A percentile compares a stretch with the other conserved stretches of the same genome.
Evolutionary conservation across 1,140 invertebrate species (phyloP).

Genomic region (Heliconius nattereri): DNA sequence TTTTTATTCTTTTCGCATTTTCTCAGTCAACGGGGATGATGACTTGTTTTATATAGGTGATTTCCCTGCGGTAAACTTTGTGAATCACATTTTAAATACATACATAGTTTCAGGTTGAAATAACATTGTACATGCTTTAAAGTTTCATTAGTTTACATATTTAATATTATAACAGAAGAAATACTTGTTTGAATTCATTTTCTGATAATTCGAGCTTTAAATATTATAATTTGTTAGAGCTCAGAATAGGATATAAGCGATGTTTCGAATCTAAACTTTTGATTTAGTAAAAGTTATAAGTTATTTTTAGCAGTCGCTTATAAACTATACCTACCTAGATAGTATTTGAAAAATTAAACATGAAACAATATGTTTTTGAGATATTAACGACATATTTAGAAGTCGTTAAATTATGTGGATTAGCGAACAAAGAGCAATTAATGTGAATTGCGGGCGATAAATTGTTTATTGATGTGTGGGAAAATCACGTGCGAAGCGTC

Average conservation of each 20-base stretch:
- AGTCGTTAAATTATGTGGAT: slow-evolving; percentile 28
- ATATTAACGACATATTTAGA: slow-evolving; percentile 13
- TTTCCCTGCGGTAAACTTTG: not conserved
- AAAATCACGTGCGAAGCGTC: not conserved
- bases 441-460: slow-evolving; percentile 25
- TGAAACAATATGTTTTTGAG: not conserved
- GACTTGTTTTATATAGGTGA: not conserved
- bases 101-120: not conserved
- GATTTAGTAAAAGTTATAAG: too few relatives aligned
- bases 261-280: too few relatives aligned
- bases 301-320: not conserved
- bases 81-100: not conserved
- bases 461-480: slow-evolving; percentile 33
- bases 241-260: too few relatives aligned
- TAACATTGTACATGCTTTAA: not conserved
- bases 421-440: slow-evolving; percentile 44
- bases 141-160: not conserved
- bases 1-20: too few relatives aligned
- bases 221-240: too few relatives aligned
- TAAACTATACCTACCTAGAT: not conserved
- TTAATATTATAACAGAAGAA: too few relatives aligned
- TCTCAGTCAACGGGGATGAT: too few relatives aligned
- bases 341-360: not conserved
- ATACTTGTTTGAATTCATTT: too few relatives aligned
- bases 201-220: too few relatives aligned